Percentiles rank a stretch among this genome's conserved stretches.
Conservation (phyloP, 2,113 vertebrate species). For the Nannobrachium achirus region DNA sequence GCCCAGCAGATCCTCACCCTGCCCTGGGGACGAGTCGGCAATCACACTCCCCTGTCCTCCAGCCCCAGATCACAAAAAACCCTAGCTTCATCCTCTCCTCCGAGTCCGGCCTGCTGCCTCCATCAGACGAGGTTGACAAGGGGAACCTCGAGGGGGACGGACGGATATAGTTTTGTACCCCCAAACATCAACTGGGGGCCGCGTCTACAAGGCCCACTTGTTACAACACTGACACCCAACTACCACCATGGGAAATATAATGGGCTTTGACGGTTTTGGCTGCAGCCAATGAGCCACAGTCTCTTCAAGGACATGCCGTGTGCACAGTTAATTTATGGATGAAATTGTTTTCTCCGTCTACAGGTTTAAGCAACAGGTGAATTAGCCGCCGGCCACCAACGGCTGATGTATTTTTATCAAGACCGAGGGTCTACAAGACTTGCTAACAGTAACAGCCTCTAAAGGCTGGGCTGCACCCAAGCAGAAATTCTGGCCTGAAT, state of each 20-base stretch:
- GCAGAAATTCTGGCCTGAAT: conserved; percentile 32
- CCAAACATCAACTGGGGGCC: neutral
- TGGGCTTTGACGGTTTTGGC: neutral
- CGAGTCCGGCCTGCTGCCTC: conserved; percentile 36
- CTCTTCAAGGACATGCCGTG: neutral
- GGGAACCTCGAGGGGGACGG: conserved; percentile 24
- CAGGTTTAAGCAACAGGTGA: neutral
- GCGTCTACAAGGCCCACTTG: conserved; percentile 24
- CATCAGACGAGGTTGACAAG: conserved; percentile 38
- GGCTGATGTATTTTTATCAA: no score
- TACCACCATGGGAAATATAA: conserved; percentile 9
- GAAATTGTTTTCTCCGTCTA: neutral
- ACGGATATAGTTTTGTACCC: neutral
- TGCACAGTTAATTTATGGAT: neutral
- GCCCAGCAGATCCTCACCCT: conserved; percentile 77
- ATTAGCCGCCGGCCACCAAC: neutral
- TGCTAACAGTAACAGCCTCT: no score
- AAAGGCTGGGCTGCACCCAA: no score
- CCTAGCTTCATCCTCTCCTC: conserved; percentile 48
- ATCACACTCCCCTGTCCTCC: conserved; percentile 64
- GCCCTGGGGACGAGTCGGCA: conserved; percentile 67
- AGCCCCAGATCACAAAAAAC: conserved; percentile 47
- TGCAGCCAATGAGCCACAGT: neutral
- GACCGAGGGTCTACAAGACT: no score
- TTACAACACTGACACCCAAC: conserved; percentile 13